These are phyloP conservation scores for Taenioides sp. DNA, from an alignment of 2,797 vertebrate genomes.

Conservation along the genomic window DNA sequence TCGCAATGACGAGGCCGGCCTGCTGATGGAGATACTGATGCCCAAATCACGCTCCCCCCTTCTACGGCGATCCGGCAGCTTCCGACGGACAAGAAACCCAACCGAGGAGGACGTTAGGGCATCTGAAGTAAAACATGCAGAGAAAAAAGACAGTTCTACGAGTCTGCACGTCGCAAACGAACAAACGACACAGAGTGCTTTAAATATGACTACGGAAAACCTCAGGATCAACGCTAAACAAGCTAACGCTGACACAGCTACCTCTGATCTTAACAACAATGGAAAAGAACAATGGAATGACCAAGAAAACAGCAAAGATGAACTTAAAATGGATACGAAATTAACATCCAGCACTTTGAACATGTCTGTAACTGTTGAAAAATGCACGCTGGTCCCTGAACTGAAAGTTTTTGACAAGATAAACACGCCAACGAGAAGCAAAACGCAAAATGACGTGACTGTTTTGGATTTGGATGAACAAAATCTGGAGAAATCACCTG, in stretches of 20 bases:
- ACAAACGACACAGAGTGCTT: background rate
- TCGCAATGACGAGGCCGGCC: constrained; percentile 57
- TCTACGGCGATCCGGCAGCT: constrained; percentile 73
- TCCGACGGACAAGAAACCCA: constrained; percentile 77
- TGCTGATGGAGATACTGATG: constrained; percentile 78
- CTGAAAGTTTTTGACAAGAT: constrained; percentile 71
- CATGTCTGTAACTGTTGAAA: constrained; percentile 71
- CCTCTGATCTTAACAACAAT: constrained; percentile 42
- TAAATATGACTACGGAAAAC: constrained; percentile 24
- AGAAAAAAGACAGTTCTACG: background rate
- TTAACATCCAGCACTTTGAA: background rate
- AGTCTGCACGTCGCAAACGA: background rate
- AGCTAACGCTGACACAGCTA: constrained; percentile 13
- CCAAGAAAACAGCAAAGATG: fast-evolving
- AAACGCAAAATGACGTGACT: constrained; percentile 24
- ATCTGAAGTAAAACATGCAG: background rate
- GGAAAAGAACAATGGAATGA: background rate
- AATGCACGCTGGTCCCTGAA: constrained; percentile 76
- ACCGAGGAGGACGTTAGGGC: constrained; percentile 76
- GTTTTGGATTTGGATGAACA: constrained; percentile 39
- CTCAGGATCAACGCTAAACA: constrained; percentile 10
- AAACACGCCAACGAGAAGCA: background rate
- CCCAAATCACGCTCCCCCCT: constrained; percentile 45
- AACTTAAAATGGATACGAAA: background rate
- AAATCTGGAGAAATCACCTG: background rate